These are phyloP conservation scores for Anguilla rostrata DNA, from an alignment of 2,113 vertebrate genomes.

Conservation along the genomic window DNA sequence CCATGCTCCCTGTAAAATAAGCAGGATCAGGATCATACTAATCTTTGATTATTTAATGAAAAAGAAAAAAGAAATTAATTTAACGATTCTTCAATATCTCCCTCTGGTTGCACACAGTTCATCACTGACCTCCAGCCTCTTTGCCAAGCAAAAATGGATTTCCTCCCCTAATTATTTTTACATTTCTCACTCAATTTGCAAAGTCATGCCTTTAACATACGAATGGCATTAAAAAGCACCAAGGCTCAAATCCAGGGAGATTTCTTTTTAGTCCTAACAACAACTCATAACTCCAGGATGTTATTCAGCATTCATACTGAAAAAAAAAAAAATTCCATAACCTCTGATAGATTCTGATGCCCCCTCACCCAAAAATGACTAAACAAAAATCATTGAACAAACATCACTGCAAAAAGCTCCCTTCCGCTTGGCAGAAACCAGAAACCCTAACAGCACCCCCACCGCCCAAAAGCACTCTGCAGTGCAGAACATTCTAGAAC, in stretches of 20 bases:
- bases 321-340: not conserved
- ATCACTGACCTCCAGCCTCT: conserved; percentile 1
- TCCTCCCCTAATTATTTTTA: conserved; percentile 15
- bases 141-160: not conserved
- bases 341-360: not conserved
- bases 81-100: not conserved
- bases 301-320: not conserved
- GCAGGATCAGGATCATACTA: not conserved
- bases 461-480: not conserved
- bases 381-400: not conserved
- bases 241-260: not conserved
- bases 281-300: too few relatives aligned
- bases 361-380: not conserved
- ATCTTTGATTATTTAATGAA: not conserved
- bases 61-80: not conserved
- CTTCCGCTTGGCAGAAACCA: not conserved
- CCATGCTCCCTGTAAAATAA: not conserved
- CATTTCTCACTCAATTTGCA: conserved; percentile 13
- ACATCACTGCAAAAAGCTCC: not conserved
- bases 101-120: not conserved
- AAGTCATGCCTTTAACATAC: not conserved
- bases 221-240: not conserved
- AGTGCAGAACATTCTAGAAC: not conserved
- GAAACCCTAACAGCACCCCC: not conserved
- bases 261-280: too few relatives aligned